Evolutionary conservation across 2,888 invertebrate genomes (phyloP), one percentile per base, ranked within the genome.

Genomic region (Zhengitettix transpicula): DNA sequence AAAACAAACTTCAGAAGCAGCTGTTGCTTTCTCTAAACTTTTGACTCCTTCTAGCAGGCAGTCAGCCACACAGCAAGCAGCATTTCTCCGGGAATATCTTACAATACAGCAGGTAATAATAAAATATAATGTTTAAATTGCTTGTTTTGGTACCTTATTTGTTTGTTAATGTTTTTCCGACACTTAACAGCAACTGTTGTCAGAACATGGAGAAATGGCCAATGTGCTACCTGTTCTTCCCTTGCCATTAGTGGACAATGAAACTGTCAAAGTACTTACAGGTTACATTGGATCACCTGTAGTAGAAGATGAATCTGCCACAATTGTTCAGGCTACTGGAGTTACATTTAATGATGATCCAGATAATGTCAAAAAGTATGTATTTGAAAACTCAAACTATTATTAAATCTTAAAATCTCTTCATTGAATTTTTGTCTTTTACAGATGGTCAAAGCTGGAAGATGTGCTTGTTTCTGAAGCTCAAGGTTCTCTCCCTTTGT

Each of bases 11-110:
- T 77, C 81, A 65, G 84, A 85, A 67, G 81, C 89, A 56, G 82
- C 83, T 66, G 74, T 80, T 65, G 88, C 91, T 63, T 88, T 93
- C 71, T 83, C 87, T 61, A 85, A 85, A 68, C 79, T 95, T 63
- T 75, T 91, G 55, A 80, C 81, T 57, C 83, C 84, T 16, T 78
- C 80, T 51, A 85, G 85, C 67, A 78, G 80, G 64, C 89, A 89
- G 71, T 81, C 82, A 61, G 78, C 82, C 3, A 75, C 78, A 56
- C 89, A 89, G 70, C 91, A 91, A 73, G 80, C 82, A 53, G 81
- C 85, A 66, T 94, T 91, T 75, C 77, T 95, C 60, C 81, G 87
- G 66, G 95, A 95, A 75, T 95, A 90, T 75, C 81, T 94, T 69
- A 82, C 84, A 66, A 88, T 87, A 55, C 86, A 88, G 69, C 87